Percentiles rank a stretch among this genome's conserved stretches.
These are phyloP conservation scores for Distichodus sexfasciatus DNA, from an alignment of 2,797 vertebrate species.

Conservation along the genomic window DNA sequence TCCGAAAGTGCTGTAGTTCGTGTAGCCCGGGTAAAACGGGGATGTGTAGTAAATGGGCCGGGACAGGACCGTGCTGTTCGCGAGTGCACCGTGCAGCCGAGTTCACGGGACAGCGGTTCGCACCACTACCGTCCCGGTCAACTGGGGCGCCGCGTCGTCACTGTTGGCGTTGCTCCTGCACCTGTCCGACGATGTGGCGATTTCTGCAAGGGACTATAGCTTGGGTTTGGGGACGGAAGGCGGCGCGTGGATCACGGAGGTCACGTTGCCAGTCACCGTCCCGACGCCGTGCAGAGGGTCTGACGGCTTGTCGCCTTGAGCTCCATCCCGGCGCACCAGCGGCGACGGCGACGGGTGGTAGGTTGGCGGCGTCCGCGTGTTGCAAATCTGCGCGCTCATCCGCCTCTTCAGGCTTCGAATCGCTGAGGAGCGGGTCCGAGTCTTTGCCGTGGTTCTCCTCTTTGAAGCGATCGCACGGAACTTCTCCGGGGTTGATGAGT, in stretches of 20 bases:
- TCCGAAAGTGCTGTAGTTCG: slow-evolving; percentile 97
- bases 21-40: slow-evolving; percentile 96
- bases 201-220: slow-evolving; percentile 95
- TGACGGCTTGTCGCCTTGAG: slow-evolving; percentile 69
- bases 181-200: slow-evolving; percentile 95
- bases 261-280: slow-evolving; percentile 68
- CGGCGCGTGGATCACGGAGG: slow-evolving; percentile 91
- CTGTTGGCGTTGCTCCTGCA: slow-evolving; percentile 75
- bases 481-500: slow-evolving; percentile 74
- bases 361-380: slow-evolving; percentile 71
- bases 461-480: slow-evolving; percentile 77
- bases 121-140: too few relatives aligned
- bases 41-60: slow-evolving; percentile 95
- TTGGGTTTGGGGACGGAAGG: slow-evolving; percentile 88
- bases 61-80: slow-evolving; percentile 88
- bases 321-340: slow-evolving; percentile 70
- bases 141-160: slow-evolving; percentile 69
- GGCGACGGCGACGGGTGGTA: slow-evolving; percentile 77
- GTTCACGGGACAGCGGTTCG: slow-evolving; percentile 74
- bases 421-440: slow-evolving; percentile 80
- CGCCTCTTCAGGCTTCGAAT: slow-evolving; percentile 89
- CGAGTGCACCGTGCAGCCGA: slow-evolving; percentile 83
- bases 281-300: slow-evolving; percentile 51
- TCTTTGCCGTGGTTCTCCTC: slow-evolving; percentile 76
- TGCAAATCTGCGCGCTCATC: slow-evolving; percentile 79